Base-by-base conservation (phyloP, 2,888 invertebrate genomes). In the Rhingia rostrata region DNA sequence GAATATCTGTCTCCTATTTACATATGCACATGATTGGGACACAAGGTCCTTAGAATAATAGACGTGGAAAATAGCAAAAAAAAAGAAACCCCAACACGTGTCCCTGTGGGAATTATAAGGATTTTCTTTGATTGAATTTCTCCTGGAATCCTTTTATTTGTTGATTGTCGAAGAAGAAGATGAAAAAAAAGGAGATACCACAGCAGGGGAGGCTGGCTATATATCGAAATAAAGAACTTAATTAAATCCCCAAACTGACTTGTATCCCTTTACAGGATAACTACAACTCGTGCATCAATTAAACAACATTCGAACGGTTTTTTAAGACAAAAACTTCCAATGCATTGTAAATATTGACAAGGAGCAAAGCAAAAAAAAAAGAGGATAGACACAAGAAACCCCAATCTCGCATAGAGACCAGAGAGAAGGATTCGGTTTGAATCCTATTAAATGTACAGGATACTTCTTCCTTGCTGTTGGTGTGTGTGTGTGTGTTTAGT, bases 91-190 rank as follows among this genome's bases (percentile, higher is more conserved):
- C 22, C 22, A 77, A 53, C 61, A 53, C 56, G 69, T 83, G 83
- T 83, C 79, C 83, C 74, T 83, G 79, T 73, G 79, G 54, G 83
- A 79, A 74, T 79, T 79, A 60, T 74, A 30, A 9, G 39, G 73
- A 60, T 83, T 73, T 61, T 56, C 51, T 69, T 64, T 79, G 83
- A 79, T 83, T 83, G 83, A 83, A 83, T 83, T 83, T 78, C 61
- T 49, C n/a, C 51, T 67, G 63, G 43, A 69, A 67, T 39, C 67
- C 75, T 53, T 75, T 81, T 56, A 35, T 49, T 56, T 61, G 33
- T 63, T 73, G 53, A 63, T 63, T 70, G 2, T 22, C 22, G 63
- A 39, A 32, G 64, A 41, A 58, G 30, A 49, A 47, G 12, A 33
- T 39, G 7, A 51, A 32, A 10, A 45, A 45, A 35, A 51, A 12